Evolutionary conservation across 2,113 vertebrate genomes (phyloP), one percentile per base, ranked within the genome.

Genomic region (Puntigrus tetrazona): DNA sequence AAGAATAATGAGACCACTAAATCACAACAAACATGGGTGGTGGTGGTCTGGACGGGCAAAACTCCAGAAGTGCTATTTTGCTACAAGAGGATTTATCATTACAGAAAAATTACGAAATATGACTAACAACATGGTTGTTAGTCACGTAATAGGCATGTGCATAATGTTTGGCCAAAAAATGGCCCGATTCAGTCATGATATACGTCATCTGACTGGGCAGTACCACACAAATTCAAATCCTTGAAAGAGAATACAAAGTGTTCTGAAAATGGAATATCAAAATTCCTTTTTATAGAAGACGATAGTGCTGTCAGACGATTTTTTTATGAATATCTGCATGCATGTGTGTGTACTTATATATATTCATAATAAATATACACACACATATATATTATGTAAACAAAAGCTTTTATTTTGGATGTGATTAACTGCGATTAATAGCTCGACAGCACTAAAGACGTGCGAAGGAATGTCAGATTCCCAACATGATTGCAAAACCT

Each of bases 1-100:
- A 8, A 43, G 41, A 80, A 41, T 47, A 63, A 45, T 52, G 41
- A 74, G 59, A 45, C 10, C 45, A 50, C 45, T 50, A 31, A 75
- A 50, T 75, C 73, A 75, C 73, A 75, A 75, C 73, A 75, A 75
- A 75, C 73, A 50, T 2, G 38, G 70, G 22, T 16, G 70, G 11
- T 27, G 73, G 8, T 31, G 73, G 73, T 50, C 73, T 20, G 16
- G 73, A 50, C 13, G 6, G 72, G 41, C 3, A 10, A 38, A 38
- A 69, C 9, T 22, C 20, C 73, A 50, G 45, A 50, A 47, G 73
- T 11, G 16, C 7, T 8, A 8, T 75, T 75, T 50, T 50, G 16
- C 13, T 50, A 9, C 73, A 75, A 50, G n/a, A 10, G n/a, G 25
- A 75, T 75, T 10, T 31, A 4, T n/a, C 41, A 74, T 43, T 74